Base-by-base conservation (phyloP, 2,888 invertebrate genomes). In the Chloroclystis v-ata region DNA sequence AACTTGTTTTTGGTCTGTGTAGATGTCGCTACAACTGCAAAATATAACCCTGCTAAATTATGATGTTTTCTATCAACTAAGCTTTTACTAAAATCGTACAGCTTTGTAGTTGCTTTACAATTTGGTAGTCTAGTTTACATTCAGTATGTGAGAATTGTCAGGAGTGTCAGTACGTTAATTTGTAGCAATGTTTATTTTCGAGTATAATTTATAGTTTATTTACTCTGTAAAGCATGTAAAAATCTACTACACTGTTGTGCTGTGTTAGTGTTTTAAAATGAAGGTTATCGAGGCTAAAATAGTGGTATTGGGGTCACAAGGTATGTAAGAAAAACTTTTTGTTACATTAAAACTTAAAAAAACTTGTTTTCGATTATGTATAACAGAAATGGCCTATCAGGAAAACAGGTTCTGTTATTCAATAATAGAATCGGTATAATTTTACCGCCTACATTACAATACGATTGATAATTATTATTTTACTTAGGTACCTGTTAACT, bases 281-380 rank as follows among this genome's bases (percentile, higher is more conserved):
- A 93, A 91, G 77, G 91, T 91, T 54, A 89, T 94, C 56, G 93
- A 94, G 75, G 95, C 93, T 50, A 96, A 96, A 91, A 92, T 96
- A 41, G 95, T 96, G 40, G 92, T 95, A 57, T 88, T 96, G 49
- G 96, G 96, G 44, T 90, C 93, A 41, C 92, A 93, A 91, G 94
- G 94, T 94, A 89, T 20, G 20, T 20, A 89, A 75, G 28, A 49
- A 51, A 40, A 47, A 46, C 40, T 41, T 49, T 51, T 46, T 20
- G 9, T 26, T 26, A 6, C 20, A 20, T 6, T 4, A 6, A n/a
- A 26, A 26, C 5, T 4, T 11, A 20, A 10, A 20, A 35, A 54
- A 58, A 58, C 58, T 54, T 35, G 58, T 59, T 52, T 45, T 13
- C 11, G 6, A 5, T 9, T 33, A 33, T 33, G n/a, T 14, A 12